These are phyloP conservation scores for Drosophila pegasa DNA, from an alignment of 2,888 invertebrate species.

Conservation along the genomic window DNA sequence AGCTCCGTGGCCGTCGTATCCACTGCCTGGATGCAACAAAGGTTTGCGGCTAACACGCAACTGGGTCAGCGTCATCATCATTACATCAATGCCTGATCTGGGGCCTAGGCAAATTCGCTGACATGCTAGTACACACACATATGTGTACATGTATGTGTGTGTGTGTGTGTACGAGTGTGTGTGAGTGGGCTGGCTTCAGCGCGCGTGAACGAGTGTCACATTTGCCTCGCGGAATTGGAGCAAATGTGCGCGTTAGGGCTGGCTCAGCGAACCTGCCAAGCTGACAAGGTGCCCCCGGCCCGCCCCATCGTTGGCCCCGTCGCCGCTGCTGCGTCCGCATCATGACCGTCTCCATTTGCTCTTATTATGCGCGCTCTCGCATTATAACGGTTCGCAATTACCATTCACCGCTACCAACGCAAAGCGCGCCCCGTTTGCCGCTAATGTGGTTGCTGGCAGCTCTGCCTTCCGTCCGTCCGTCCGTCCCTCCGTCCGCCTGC, in stretches of 20 bases:
- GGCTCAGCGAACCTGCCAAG: slow-evolving; percentile 32
- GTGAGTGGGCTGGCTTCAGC: slow-evolving; percentile 13
- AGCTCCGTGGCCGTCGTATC: slow-evolving; percentile 8
- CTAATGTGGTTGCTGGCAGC: slow-evolving; percentile 65
- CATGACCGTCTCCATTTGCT: slow-evolving; percentile 50
- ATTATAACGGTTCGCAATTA: slow-evolving; percentile 79
- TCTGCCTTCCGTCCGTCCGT: slow-evolving; percentile 7
- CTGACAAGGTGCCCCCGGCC: background rate
- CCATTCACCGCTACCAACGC: slow-evolving; percentile 78
- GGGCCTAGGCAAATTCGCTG: slow-evolving; percentile 42
- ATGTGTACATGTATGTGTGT: background rate
- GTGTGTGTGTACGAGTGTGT: slow-evolving; percentile 5
- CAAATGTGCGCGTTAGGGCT: slow-evolving; percentile 71
- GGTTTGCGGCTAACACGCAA: slow-evolving; percentile 63
- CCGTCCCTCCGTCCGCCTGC: background rate
- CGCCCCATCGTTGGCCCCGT: background rate
- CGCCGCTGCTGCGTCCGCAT: slow-evolving; percentile 17
- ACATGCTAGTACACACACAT: background rate
- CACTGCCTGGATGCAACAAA: slow-evolving; percentile 54
- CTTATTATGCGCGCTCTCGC: slow-evolving; percentile 77
- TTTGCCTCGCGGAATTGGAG: slow-evolving; percentile 74
- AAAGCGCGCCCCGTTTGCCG: slow-evolving; percentile 61
- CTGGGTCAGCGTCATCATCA: slow-evolving; percentile 62
- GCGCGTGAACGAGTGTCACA: slow-evolving; percentile 67
- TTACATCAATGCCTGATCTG: slow-evolving; percentile 58